These are phyloP conservation scores for Melierax canorus DNA, from an alignment of 2,113 vertebrate genomes.

Conservation along the genomic window DNA sequence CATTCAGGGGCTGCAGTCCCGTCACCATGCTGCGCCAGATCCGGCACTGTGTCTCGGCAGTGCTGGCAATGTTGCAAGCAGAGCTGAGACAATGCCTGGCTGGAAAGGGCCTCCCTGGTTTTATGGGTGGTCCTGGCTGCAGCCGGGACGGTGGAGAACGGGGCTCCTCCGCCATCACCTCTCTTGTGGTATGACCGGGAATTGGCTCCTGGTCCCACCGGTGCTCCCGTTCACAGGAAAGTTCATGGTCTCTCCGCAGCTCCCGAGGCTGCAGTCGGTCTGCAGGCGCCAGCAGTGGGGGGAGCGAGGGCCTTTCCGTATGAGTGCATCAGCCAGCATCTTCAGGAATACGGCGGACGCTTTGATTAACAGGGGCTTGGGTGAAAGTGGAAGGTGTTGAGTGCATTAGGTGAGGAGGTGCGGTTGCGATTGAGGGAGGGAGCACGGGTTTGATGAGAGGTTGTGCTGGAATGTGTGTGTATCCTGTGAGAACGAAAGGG, in stretches of 20 bases:
- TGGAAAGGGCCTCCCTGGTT: not conserved
- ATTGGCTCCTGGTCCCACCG: accelerated
- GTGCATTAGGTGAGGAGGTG: not conserved
- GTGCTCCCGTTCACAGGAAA: not conserved
- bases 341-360: accelerated
- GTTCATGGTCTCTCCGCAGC: not conserved
- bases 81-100: not conserved
- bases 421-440: not conserved
- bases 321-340: no score
- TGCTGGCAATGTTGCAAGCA: not conserved
- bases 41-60: accelerated
- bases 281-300: accelerated
- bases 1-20: not conserved
- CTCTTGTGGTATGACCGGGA: accelerated
- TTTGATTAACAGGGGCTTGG: not conserved
- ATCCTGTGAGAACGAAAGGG: not conserved
- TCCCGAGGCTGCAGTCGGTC: not conserved
- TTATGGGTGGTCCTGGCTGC: not conserved
- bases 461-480: not conserved
- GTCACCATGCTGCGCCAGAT: accelerated
- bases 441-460: not conserved
- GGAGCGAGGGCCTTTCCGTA: accelerated
- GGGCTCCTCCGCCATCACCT: not conserved
- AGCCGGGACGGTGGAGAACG: accelerated
- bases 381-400: not conserved